These are phyloP conservation scores for Colistium nudipinnis DNA, from an alignment of 2,113 vertebrate species.

Conservation along the genomic window DNA sequence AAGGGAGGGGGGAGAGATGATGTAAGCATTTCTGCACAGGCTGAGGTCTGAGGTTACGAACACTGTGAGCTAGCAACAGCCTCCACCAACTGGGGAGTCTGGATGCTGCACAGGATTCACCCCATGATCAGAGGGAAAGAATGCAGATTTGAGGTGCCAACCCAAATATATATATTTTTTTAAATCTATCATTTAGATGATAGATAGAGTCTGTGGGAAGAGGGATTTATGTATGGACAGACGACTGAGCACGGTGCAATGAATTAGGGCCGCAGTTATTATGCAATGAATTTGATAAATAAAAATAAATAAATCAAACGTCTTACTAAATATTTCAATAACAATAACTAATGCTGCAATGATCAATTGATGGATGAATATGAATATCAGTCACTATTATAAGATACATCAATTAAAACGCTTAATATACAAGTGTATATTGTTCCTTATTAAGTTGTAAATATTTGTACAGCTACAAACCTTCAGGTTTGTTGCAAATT, in stretches of 20 bases:
- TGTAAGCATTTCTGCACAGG: slow-evolving; percentile 64
- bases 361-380: too few species aligned
- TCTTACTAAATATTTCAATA: too few species aligned
- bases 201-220: neutral
- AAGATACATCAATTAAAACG: too few species aligned
- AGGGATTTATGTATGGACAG: neutral
- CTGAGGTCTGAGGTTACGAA: slow-evolving; percentile 69
- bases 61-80: slow-evolving; percentile 61
- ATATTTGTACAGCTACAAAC: too few species aligned
- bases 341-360: too few species aligned
- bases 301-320: neutral
- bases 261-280: neutral
- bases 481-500: neutral
- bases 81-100: slow-evolving; percentile 61
- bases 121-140: slow-evolving; percentile 2
- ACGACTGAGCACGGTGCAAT: too few species aligned
- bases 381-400: too few species aligned
- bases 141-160: neutral
- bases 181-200: neutral
- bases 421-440: too few species aligned
- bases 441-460: too few species aligned
- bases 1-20: slow-evolving; percentile 39
- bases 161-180: neutral
- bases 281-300: neutral
- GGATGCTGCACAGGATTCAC: slow-evolving; percentile 39